A percentile compares a stretch with the other conserved stretches of the same genome.
phyloP scores from a whole-genome alignment of 2,113 vertebrate species.

The Alethe castanea region DNA sequence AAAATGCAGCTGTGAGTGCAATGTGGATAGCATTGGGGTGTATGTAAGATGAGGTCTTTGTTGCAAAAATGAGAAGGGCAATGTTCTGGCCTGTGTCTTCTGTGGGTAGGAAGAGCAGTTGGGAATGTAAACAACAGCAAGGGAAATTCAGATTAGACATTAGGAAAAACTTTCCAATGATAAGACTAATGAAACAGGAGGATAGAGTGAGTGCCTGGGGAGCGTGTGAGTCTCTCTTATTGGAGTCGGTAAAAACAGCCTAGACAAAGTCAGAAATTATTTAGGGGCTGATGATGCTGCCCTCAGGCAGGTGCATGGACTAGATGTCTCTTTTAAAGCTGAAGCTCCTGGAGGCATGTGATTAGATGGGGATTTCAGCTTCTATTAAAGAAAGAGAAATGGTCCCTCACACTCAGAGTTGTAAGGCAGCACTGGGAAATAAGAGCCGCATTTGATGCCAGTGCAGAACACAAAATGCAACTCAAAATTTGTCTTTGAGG shows the following conservation, averaged over 20 bases:
- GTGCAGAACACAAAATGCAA: neutral
- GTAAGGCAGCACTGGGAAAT: conserved; percentile 30
- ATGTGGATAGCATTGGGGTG: neutral
- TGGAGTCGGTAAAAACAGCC: conserved; percentile 69
- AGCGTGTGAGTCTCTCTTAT: conserved; percentile 55
- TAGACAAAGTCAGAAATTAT: conserved; percentile 66
- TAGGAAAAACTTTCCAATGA: conserved; percentile 43
- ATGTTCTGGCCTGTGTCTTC: neutral
- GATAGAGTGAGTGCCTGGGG: conserved; percentile 53
- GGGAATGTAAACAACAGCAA: conserved; percentile 19
- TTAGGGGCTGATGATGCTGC: conserved; percentile 62
- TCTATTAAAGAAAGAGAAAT: conserved; percentile 64
- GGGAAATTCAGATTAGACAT: conserved; percentile 43
- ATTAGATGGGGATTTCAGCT: conserved; percentile 60
- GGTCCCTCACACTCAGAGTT: neutral
- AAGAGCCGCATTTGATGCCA: neutral
- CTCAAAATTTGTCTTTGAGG: neutral
- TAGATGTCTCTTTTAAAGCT: conserved; percentile 61
- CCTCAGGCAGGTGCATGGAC: conserved; percentile 53
- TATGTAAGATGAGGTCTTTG: neutral
- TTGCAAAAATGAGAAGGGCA: neutral
- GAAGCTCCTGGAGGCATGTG: conserved; percentile 54
- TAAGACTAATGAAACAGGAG: conserved; percentile 61
- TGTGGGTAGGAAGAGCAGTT: neutral
- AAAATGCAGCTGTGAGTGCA: neutral